These are phyloP conservation scores for Anthopleura sola DNA, from an alignment of 64 coral and sea anemone genomes.

Conservation along the genomic window DNA sequence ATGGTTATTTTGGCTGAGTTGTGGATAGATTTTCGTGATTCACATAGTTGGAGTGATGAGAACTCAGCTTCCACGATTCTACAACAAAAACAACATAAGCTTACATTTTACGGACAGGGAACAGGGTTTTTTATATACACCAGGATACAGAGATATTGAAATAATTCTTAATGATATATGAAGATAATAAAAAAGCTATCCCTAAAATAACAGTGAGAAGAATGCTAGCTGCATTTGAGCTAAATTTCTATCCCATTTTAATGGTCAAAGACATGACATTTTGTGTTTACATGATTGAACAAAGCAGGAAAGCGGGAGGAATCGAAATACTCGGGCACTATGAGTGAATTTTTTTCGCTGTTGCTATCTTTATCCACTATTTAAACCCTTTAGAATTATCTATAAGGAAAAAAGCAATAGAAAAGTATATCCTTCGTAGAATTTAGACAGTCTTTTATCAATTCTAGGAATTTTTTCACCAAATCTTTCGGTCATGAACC, in stretches of 20 bases:
- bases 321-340: background rate
- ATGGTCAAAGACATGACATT: background rate
- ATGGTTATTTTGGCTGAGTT: background rate
- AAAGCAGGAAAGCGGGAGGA: background rate
- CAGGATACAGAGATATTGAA: too few species aligned
- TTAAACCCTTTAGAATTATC: background rate
- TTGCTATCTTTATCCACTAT: background rate
- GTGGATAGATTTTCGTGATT: background rate
- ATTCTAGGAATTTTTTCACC: too few species aligned
- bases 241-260: background rate
- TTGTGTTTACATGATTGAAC: constrained; percentile 1
- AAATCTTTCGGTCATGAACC: background rate
- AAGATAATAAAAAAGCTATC: background rate
- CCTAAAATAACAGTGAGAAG: background rate
- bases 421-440: background rate
- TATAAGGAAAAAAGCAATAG: background rate
- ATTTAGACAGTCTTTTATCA: background rate
- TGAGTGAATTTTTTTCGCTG: background rate
- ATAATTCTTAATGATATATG: too few species aligned
- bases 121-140: background rate
- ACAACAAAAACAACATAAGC: background rate
- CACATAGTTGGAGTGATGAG: background rate
- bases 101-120: background rate
- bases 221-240: background rate
- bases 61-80: background rate